These are phyloP conservation scores for Meloidogyne hapla DNA, from an alignment of 1,140 invertebrate species.

Conservation along the genomic window DNA sequence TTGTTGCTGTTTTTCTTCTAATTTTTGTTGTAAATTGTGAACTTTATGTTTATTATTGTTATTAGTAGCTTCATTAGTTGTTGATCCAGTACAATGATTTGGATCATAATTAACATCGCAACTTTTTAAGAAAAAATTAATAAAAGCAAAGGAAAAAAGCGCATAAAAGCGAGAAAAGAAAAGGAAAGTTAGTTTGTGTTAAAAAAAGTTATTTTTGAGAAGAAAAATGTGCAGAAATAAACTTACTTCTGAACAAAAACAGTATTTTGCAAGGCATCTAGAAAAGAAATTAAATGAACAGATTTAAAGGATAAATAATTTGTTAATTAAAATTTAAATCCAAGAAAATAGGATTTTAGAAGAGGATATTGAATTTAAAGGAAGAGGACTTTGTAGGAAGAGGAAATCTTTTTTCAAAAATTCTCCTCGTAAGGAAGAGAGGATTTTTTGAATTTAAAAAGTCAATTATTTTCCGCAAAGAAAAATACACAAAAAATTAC, in stretches of 20 bases:
- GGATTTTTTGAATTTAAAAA: no score
- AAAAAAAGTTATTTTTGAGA: neutral
- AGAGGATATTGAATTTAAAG: no score
- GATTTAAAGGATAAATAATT: neutral
- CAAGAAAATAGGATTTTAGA: no score
- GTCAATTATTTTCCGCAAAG: no score
- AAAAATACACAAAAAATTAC: no score
- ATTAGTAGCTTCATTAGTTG: neutral
- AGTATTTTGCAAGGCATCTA: constrained; percentile 55
- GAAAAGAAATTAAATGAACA: constrained; percentile 14
- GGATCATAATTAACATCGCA: constrained; percentile 47
- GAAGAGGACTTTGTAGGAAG: no score
- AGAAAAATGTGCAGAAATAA: neutral
- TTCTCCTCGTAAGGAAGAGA: no score
- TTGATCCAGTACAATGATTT: constrained; percentile 35
- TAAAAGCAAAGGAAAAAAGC: neutral
- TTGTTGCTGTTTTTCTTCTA: neutral
- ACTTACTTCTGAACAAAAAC: constrained; percentile 62
- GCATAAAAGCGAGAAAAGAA: constrained; percentile 12
- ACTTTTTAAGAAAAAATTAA: constrained; percentile 32
- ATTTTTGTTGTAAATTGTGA: constrained; percentile 1
- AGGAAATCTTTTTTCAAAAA: no score
- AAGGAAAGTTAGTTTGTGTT: neutral
- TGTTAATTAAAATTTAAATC: no score
- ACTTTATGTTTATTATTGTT: constrained; percentile 7